Evolutionary conservation across 2,113 vertebrate genomes (phyloP), one percentile per base, ranked within the genome.

Genomic region (Myrmecophaga tridactyla): DNA sequence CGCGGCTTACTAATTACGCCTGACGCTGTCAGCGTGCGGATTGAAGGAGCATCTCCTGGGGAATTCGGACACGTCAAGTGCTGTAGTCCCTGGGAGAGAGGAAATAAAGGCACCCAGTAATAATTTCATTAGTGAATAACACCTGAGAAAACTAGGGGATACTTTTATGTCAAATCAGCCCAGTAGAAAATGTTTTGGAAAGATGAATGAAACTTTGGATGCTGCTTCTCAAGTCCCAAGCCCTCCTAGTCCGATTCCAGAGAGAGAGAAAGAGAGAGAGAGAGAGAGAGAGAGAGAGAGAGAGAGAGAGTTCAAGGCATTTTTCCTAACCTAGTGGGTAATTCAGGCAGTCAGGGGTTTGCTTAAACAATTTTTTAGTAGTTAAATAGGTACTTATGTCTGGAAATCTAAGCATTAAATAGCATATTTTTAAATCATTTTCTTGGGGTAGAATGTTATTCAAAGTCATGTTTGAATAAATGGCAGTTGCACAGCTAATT

Each of bases 391-490:
- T 36, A 80, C 25, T 76, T 90, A 76, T 17, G 11, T 56, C n/a
- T 69, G 41, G 36, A 62, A 87, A 82, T 39, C 36, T 76, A 62
- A 46, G 7, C 51, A 82, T 51, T 70, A 62, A 72, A 65, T 43
- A 3, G 14, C 27, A 43, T 11, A 51, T 88, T 77, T 63, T n/a
- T 48, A 56, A 93, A 51, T 12, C 13, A 86, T 2, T 86, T 18
- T 83, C 21, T 27, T 93, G 86, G 43, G 85, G 85, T 87, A 73
- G 23, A 86, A 69, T 72, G 34, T 11, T 27, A 9, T 80, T 51
- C 17, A 29, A 90, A 81, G 43, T 91, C 34, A 12, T 4, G 4
- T 62, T 88, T 34, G 34, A n/a, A 78, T 78, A 62, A 1, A 7
- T 4, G 0, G 31, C 2, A 17, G 51, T 7, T 60, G 31, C 1